Base-by-base conservation (phyloP, 2,113 vertebrate genomes). In the Notechis scutatus region DNA sequence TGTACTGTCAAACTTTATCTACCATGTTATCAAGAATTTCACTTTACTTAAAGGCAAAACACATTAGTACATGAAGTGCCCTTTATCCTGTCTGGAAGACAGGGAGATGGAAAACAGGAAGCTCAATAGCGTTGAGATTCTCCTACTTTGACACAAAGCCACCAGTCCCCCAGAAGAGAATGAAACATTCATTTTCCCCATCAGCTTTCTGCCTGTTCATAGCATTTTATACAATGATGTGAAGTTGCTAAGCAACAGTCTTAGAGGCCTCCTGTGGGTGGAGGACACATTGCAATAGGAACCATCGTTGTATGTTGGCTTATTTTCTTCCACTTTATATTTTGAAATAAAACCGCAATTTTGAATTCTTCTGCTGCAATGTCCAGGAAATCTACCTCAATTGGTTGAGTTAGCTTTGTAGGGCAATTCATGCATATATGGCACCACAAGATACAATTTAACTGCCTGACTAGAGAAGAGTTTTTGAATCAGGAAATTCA, bases 221-320 rank as follows among this genome's bases (percentile, higher is more conserved):
- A 0, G 3, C 92, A 54, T 94, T 95, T 89, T 91, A 91, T 87
- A 91, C 94, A 91, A 14, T 1, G 93, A 91, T 0, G 0, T 91
- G 93, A 94, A 92, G 96, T 94, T 97, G 94, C 95, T 95, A 96
- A 92, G 96, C 95, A 96, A 96, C 94, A 87, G 94, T 94, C 95
- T 47, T 94, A 0, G 0, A 52, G 91, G 89, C 95, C 93, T 95
- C 12, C 23, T 0, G 55, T 1, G 91, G 92, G 91, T 91, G 12
- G 21, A 45, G 45, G 64, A 64, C 54, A 92, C 15, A 47, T 55
- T 90, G 94, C 93, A 94, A 95, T 87, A 61, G 92, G 15, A 0
- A 0, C 85, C 92, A 90, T 92, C 93, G 54, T 95, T 95, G 57
- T 52, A 24, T 42, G 14, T 47, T 91, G 85, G 91, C 47, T 91